Percentiles rank a stretch among this genome's conserved stretches.
Evolutionary conservation across 35 echinoderm and acorn worm species (phyloP).

Genomic region (Strongylocentrotus purpuratus): DNA sequence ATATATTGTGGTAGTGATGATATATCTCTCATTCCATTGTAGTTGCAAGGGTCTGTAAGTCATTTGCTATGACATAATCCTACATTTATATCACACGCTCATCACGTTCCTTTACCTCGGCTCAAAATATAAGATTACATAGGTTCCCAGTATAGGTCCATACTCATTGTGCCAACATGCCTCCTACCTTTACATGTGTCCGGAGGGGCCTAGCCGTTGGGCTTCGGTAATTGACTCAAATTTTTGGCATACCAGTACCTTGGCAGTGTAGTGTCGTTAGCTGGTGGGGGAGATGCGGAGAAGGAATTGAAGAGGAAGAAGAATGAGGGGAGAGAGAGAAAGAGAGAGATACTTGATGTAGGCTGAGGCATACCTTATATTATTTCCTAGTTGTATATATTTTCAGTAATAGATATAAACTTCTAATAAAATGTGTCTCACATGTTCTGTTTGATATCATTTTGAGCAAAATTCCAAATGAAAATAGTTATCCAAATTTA

Average conservation of each 20-base stretch:
- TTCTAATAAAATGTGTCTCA: no score
- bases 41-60: background rate
- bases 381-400: background rate
- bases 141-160: background rate
- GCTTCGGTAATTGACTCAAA: slow-evolving; percentile 30
- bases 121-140: background rate
- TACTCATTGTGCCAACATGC: slow-evolving; percentile 19
- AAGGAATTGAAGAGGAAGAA: background rate
- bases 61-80: background rate
- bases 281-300: background rate
- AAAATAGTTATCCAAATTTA: no score
- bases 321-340: background rate
- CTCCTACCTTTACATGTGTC: slow-evolving; percentile 19
- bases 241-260: slow-evolving; percentile 24
- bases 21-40: background rate
- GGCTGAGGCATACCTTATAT: background rate
- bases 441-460: no score
- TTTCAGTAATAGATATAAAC: background rate
- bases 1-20: background rate
- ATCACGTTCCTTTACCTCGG: background rate
- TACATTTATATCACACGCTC: background rate
- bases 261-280: background rate
- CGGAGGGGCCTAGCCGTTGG: background rate
- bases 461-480: no score
- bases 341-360: background rate